Base-by-base conservation (phyloP, 2,888 invertebrate species). In the Bembecia ichneumoniformis region DNA sequence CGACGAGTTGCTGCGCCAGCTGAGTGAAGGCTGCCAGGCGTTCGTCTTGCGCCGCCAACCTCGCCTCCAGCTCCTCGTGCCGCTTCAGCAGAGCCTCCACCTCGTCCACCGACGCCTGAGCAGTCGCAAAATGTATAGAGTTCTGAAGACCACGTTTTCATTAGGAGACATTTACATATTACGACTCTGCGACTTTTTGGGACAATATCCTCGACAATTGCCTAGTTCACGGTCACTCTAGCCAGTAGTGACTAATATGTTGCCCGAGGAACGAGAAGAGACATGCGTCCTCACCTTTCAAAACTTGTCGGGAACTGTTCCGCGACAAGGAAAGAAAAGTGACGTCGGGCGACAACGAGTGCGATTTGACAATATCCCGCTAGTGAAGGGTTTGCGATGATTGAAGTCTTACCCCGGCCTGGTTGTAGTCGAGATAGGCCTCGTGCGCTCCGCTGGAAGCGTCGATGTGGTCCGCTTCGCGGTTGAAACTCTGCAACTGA, bases 381-480 rank as follows among this genome's bases (percentile, higher is more conserved):
- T n/a, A n/a, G n/a, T n/a, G n/a, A n/a, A n/a, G n/a, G n/a, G n/a
- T n/a, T n/a, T n/a, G n/a, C n/a, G n/a, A 1, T 1, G 20, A 20
- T 20, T 5, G 4, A 20, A 20, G 28, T n/a, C 91, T 88, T 74
- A 95, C 95, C 57, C 98, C 98, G 45, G 95, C 89, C 58, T 96
- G 93, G 9, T 90, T 90, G 77, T 94, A 95, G 62, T 97, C 97
- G 15, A 99, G 87, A 81, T 96, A 97, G 0, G 97, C 96, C 73
- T 97, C 94, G 71, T 99, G 98, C 13, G 96, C 95, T 49, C 96
- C 95, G 47, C 96, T 96, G 10, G 95, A 93, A 0, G 98, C 97
- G 80, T 99, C 98, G 56, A 99, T 96, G 73, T 98, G 96, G 74
- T 99, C 98, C 0, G 98, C 98, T 77, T 99, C 99, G 40, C 96